Evolutionary conservation across 1,140 invertebrate genomes (phyloP).

Genomic region (Augochlora pura): DNA sequence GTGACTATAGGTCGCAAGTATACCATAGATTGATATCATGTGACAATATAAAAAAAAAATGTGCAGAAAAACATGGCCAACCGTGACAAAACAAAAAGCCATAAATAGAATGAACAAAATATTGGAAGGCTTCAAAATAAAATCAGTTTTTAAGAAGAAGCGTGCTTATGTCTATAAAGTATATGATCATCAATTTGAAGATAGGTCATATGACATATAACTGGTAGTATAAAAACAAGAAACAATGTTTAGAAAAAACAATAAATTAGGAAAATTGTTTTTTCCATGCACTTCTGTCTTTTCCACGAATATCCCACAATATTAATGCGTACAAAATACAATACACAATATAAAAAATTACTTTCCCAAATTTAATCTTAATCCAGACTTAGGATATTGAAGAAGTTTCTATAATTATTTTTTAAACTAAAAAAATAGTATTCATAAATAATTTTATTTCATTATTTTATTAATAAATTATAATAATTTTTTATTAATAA

Average conservation of each 20-base stretch:
- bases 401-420: not conserved
- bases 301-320: not conserved
- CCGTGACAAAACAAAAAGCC: slow-evolving; percentile 73
- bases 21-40: slow-evolving; percentile 38
- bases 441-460: not conserved
- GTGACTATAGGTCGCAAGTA: slow-evolving; percentile 46
- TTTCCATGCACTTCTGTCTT: slow-evolving; percentile 18
- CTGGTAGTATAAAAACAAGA: slow-evolving; percentile 9
- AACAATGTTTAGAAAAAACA: slow-evolving; percentile 1
- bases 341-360: slow-evolving; percentile 14
- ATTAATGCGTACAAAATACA: slow-evolving; percentile 5
- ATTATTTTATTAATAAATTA: slow-evolving; percentile 2
- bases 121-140: slow-evolving; percentile 42
- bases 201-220: not conserved
- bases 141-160: slow-evolving; percentile 53
- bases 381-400: not conserved
- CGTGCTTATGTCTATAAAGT: slow-evolving; percentile 56
- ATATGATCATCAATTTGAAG: slow-evolving; percentile 16
- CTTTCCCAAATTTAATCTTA: not conserved
- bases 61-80: slow-evolving; percentile 68
- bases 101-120: slow-evolving; percentile 53
- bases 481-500: not conserved
- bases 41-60: slow-evolving; percentile 61
- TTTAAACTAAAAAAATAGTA: slow-evolving; percentile 4
- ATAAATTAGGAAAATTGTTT: not conserved